Evolutionary conservation across 2,888 invertebrate species (phyloP).

Genomic region (Clusia tigrina): DNA sequence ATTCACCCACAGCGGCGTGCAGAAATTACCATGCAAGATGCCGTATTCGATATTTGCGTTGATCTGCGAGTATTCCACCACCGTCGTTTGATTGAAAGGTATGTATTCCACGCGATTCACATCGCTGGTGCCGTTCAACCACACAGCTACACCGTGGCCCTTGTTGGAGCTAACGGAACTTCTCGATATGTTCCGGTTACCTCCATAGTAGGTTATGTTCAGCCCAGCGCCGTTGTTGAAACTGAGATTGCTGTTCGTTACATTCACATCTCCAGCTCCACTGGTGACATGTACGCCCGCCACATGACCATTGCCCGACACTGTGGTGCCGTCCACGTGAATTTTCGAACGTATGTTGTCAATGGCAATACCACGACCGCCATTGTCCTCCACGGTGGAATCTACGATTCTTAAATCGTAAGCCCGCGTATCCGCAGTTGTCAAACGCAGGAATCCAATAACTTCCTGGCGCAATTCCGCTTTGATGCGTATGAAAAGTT

Average conservation of each 20-base stretch:
- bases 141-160: slow-evolving; percentile 88
- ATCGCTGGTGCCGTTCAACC: slow-evolving; percentile 85
- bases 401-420: slow-evolving; percentile 89
- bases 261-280: slow-evolving; percentile 93
- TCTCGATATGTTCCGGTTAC: slow-evolving; percentile 88
- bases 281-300: slow-evolving; percentile 90
- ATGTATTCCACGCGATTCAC: slow-evolving; percentile 73
- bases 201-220: slow-evolving; percentile 95
- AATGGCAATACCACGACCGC: slow-evolving; percentile 92
- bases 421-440: slow-evolving; percentile 78
- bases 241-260: slow-evolving; percentile 88
- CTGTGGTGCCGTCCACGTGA: slow-evolving; percentile 82
- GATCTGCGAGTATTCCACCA: slow-evolving; percentile 86
- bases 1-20: slow-evolving; percentile 84
- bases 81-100: slow-evolving; percentile 84
- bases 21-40: slow-evolving; percentile 92
- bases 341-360: slow-evolving; percentile 90
- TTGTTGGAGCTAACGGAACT: slow-evolving; percentile 86
- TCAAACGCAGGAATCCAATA: slow-evolving; percentile 79
- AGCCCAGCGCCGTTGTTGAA: slow-evolving; percentile 94
- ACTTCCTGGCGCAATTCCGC: slow-evolving; percentile 78
- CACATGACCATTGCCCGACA: slow-evolving; percentile 87
- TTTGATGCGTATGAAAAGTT: slow-evolving; percentile 80
- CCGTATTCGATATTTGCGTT: slow-evolving; percentile 88
- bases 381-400: slow-evolving; percentile 86